Base-by-base conservation (phyloP, 1,140 invertebrate species). In the Magallana angulata region DNA sequence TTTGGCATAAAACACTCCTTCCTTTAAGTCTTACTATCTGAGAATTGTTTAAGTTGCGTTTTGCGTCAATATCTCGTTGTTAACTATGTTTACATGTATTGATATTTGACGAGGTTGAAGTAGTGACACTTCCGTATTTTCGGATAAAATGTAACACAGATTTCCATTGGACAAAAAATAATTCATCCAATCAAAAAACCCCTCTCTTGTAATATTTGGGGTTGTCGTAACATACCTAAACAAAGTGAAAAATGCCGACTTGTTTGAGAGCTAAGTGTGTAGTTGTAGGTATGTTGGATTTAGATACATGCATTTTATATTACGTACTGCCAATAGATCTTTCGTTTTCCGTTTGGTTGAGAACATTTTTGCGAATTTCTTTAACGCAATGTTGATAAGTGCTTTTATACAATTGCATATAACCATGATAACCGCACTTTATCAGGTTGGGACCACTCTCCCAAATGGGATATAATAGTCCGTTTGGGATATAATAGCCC, bases 221-320 rank as follows among this genome's bases (percentile, higher is more conserved):
- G 58, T 56, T 30, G 48, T 68, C 68, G 84, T 48, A 71, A 64
- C 57, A 60, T 76, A 76, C 68, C 68, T 76, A 76, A 76, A 76
- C 68, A 76, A 24, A 24, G 30, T 2, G 7, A 58, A 57, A 82
- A 57, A 93, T 93, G 93, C 93, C 93, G 11, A 89, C 85, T 56
- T 83, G 91, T 87, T 84, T 93, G 30, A 87, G 93, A 89, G 92
- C 91, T 30, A 93, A 93, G 89, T 93, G 92, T 88, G 89, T 93
- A 8, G 89, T 93, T 88, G 91, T 93, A 80, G 92, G 92, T 94
- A 91, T 90, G 81, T 82, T 36, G 14, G 30, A 24, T 48, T 16
- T 80, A 36, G 18, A 14, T 16, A 64, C 62, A 16, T 16, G 62
- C 18, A 48, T 48, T 48, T 24, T 48, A 48, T 48, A 48, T 48